Percentiles rank a stretch among this genome's conserved stretches.
Conservation (phyloP, 2,797 vertebrate genomes). For the Catharus ustulatus region DNA sequence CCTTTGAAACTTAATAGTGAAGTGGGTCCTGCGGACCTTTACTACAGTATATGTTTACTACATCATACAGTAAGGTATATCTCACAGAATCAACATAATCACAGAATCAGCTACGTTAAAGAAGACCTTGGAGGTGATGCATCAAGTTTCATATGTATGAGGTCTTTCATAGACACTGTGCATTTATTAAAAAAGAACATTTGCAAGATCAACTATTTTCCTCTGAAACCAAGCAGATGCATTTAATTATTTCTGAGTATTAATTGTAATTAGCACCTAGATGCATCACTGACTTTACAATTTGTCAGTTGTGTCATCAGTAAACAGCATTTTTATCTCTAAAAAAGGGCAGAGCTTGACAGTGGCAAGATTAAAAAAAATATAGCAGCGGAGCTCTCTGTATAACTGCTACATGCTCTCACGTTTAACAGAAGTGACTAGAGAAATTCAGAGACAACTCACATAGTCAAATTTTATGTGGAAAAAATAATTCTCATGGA, state of each 20-base stretch:
- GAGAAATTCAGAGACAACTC: constrained; percentile 66
- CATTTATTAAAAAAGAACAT: not conserved
- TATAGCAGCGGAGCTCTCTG: constrained; percentile 45
- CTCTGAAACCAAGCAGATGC: not conserved
- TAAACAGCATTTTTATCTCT: constrained; percentile 24
- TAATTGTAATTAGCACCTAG: not conserved
- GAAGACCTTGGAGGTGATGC: not conserved
- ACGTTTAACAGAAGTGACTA: constrained; percentile 58
- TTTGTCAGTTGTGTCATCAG: not conserved
- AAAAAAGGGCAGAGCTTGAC: not conserved
- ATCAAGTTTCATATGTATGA: not conserved
- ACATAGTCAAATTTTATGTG: constrained; percentile 36
- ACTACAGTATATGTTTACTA: not conserved
- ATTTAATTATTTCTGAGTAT: constrained; percentile 1
- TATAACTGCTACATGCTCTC: constrained; percentile 51
- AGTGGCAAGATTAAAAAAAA: constrained; percentile 43
- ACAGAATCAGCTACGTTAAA: not conserved
- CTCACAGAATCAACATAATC: not conserved
- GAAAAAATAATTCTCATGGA: constrained; percentile 1
- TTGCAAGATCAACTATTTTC: not conserved
- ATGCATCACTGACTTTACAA: not conserved
- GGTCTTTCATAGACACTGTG: not conserved
- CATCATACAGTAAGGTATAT: not conserved
- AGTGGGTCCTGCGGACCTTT: not conserved
- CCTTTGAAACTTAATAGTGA: not conserved